Percentiles rank a stretch among this genome's conserved stretches.
phyloP scores from a whole-genome alignment of 1,140 invertebrate genomes.

The Panagrolaimus sp. region DNA sequence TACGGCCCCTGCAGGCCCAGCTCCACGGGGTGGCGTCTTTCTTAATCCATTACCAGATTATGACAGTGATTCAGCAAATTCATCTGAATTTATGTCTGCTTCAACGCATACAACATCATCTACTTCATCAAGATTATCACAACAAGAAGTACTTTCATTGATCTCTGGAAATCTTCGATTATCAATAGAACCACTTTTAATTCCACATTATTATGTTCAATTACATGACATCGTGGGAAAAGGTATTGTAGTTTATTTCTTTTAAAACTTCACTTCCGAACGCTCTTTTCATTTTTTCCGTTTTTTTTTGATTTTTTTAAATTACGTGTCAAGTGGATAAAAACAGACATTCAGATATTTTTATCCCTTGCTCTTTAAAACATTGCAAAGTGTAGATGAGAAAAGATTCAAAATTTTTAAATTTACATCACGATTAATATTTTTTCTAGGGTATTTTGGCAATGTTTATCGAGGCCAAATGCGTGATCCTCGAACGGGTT shows the following conservation, averaged over 20 bases:
- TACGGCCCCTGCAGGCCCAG: not conserved
- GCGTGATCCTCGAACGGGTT: constrained; percentile 31
- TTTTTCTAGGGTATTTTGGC: constrained; percentile 48
- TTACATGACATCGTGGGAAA: constrained; percentile 23
- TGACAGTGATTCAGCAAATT: constrained; percentile 12
- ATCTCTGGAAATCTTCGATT: constrained; percentile 4
- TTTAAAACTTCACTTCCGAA: too few species aligned
- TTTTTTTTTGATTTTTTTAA: too few species aligned
- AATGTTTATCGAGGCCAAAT: constrained; percentile 45
- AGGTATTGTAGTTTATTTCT: not conserved
- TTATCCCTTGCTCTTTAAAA: too few species aligned
- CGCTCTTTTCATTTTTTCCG: too few species aligned
- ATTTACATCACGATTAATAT: too few species aligned
- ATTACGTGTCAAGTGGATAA: too few species aligned
- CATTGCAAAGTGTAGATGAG: too few species aligned
- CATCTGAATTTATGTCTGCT: constrained; percentile 13
- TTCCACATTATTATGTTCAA: constrained; percentile 22
- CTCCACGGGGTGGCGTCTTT: constrained; percentile 10
- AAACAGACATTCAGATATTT: too few species aligned
- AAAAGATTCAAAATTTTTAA: too few species aligned
- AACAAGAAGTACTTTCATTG: constrained; percentile 18
- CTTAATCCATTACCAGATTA: constrained; percentile 14
- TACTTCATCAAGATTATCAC: constrained; percentile 21
- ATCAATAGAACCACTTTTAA: constrained; percentile 15
- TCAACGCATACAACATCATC: constrained; percentile 6